Base-by-base conservation (phyloP, 1,140 invertebrate species). In the Penaeus japonicus region DNA sequence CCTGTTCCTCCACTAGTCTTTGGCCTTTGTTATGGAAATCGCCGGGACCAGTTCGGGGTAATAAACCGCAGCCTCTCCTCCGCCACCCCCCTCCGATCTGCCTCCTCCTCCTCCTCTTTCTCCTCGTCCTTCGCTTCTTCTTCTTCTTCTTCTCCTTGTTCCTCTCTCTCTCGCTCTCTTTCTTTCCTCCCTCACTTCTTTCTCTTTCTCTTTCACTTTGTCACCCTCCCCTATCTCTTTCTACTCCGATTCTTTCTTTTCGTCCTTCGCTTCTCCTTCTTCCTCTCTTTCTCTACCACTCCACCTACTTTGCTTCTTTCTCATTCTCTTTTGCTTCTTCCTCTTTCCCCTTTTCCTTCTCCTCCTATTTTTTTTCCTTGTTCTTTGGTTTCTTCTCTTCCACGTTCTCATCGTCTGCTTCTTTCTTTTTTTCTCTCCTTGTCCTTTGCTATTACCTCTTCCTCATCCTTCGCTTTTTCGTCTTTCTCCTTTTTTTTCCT, bases 1-100 rank as follows among this genome's bases (percentile, higher is more conserved):
- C 79, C 85, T 65, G 47, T 57, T 87, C 79, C 85, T 82, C 47
- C 47, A 30, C 84, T 70, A 77, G 62, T 47, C 73, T 73, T 73
- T 77, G 35, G 17, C 65, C 78, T 87, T 87, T 87, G 85, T 87
- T 87, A 87, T 87, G 85, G 85, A 57, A 87, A 87, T 87, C 73
- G 54, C 85, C 77, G 47, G 70, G 47, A 65, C 75, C 85, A 24
- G 54, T 75, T 39, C 77, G 35, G 27, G 62, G 62, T 84, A 73
- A 73, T 75, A 73, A 84, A 73, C 79, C 55, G 53, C n/a, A 47
- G 47, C 24, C 82, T 27, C 57, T 85, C 47, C 30, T 75, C 62
- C 62, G 32, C 75, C 47, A 17, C 73, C 24, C 53, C 55, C 54
- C 20, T 27, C 83, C 65, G 12, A 24, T 32, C 30, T 24, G 22